These are phyloP conservation scores for Gastrophryne carolinensis DNA, from an alignment of 2,797 vertebrate genomes.

Conservation along the genomic window DNA sequence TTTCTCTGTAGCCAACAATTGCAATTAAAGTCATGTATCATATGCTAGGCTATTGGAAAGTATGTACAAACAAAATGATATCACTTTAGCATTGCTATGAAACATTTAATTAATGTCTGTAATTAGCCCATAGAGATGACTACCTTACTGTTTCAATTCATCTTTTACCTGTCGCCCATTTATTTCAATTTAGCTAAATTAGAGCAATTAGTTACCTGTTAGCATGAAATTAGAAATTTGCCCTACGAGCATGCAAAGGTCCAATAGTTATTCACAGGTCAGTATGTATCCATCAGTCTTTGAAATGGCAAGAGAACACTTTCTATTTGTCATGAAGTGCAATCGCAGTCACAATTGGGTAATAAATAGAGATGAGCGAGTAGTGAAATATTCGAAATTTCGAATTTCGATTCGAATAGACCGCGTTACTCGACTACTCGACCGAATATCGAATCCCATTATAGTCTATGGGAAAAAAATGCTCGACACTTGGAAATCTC, in stretches of 20 bases:
- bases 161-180: constrained; percentile 26
- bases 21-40: too few relatives aligned
- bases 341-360: too few relatives aligned
- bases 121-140: constrained; percentile 37
- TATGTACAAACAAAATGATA: neutral
- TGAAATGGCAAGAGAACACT: neutral
- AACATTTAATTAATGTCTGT: neutral
- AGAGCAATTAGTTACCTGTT: constrained; percentile 38
- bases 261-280: constrained; percentile 7
- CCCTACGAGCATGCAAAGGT: constrained; percentile 35
- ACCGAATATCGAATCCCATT: too few relatives aligned
- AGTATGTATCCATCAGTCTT: constrained; percentile 22
- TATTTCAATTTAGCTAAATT: constrained; percentile 40
- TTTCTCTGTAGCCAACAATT: too few relatives aligned
- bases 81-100: neutral
- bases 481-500: too few relatives aligned
- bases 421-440: too few relatives aligned
- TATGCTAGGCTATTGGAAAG: too few relatives aligned
- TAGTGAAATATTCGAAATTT: neutral
- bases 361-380: neutral
- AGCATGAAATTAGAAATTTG: constrained; percentile 30
- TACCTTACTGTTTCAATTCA: constrained; percentile 12
- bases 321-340: neutral
- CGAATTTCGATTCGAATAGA: too few relatives aligned
- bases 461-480: too few relatives aligned